Percentiles rank a stretch among this genome's conserved stretches.
phyloP scores from a whole-genome alignment of 2,888 invertebrate genomes.

The Nineta flava region DNA sequence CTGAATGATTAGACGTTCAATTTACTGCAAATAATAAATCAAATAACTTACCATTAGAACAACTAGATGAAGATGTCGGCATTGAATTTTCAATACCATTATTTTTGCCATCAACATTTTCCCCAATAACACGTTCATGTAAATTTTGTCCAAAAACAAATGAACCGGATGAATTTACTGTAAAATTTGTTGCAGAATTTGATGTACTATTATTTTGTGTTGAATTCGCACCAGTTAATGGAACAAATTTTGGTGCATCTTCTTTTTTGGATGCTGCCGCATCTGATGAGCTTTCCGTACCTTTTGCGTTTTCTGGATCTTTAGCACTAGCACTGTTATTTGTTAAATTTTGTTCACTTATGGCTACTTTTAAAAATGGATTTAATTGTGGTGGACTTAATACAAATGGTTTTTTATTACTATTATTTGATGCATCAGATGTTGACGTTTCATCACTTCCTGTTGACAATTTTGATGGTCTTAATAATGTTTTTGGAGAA shows the following conservation, averaged over 20 bases:
- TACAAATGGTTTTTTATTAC: slow-evolving; percentile 17
- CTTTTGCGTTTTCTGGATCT: slow-evolving; percentile 13
- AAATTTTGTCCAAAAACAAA: slow-evolving; percentile 90
- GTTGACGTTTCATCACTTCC: not conserved
- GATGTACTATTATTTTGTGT: slow-evolving; percentile 19
- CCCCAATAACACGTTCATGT: slow-evolving; percentile 63
- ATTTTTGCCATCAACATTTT: slow-evolving; percentile 32
- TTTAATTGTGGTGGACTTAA: slow-evolving; percentile 26
- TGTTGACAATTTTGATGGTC: slow-evolving; percentile 11
- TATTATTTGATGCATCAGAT: not conserved
- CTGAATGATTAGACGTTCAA: too few species aligned
- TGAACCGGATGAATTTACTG: slow-evolving; percentile 35
- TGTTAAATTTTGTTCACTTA: not conserved
- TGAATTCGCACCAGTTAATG: slow-evolving; percentile 15
- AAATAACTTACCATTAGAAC: too few species aligned
- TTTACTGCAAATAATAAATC: too few species aligned
- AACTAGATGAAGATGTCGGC: slow-evolving; percentile 16
- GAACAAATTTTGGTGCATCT: slow-evolving; percentile 25
- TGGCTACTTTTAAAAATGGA: slow-evolving; percentile 16
- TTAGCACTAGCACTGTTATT: not conserved
- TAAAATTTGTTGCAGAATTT: slow-evolving; percentile 14
- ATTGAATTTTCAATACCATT: slow-evolving; percentile 25
- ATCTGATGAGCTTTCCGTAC: slow-evolving; percentile 7
- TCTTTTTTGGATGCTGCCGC: not conserved
- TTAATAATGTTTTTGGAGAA: slow-evolving; percentile 8